Percentiles rank a stretch among this genome's conserved stretches.
Conservation (phyloP, 2,888 invertebrate species). For the Boloria selene region DNA sequence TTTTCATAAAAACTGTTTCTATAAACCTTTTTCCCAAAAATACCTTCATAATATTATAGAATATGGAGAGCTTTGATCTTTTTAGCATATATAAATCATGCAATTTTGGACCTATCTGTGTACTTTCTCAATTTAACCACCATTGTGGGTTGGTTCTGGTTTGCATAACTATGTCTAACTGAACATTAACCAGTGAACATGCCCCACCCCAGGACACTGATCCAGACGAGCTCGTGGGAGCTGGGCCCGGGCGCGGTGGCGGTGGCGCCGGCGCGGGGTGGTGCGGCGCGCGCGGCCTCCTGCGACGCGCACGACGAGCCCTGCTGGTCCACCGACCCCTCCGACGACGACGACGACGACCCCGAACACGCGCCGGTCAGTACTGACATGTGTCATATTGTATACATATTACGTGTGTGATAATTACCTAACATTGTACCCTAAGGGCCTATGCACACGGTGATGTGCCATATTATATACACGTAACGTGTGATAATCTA, state of each 20-base stretch:
- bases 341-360: constrained; percentile 94
- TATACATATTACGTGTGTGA: background rate
- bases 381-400: background rate
- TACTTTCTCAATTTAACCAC: too few relatives aligned
- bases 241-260: constrained; percentile 67
- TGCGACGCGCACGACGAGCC: constrained; percentile 86
- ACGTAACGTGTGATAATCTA: background rate
- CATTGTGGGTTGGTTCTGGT: too few relatives aligned
- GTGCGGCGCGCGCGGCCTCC: constrained; percentile 62
- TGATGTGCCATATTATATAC: background rate
- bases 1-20: too few relatives aligned
- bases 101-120: too few relatives aligned
- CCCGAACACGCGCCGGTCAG: constrained; percentile 82
- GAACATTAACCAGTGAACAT: constrained; percentile 16
- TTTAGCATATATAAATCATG: too few relatives aligned
- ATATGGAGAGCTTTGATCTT: too few relatives aligned
- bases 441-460: too few relatives aligned
- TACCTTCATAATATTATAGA: too few relatives aligned
- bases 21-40: too few relatives aligned
- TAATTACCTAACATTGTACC: background rate
- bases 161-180: too few relatives aligned
- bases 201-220: constrained; percentile 81
- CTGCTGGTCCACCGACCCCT: constrained; percentile 95
- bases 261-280: constrained; percentile 40
- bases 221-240: constrained; percentile 90